Conservation (phyloP, 2,113 vertebrate species). For the Pelmatolapia mariae region DNA sequence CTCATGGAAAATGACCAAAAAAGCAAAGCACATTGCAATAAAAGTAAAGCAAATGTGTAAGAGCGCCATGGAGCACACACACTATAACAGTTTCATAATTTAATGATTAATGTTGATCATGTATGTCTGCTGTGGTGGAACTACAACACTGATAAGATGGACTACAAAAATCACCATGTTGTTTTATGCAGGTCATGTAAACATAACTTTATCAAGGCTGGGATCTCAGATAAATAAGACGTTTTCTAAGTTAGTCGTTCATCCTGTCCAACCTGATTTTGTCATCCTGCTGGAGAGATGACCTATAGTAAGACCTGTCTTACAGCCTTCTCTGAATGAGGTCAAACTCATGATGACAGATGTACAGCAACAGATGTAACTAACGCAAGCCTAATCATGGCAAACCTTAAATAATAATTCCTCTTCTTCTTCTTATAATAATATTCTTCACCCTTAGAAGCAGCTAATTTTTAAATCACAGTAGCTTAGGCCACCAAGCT, state of each 20-base stretch:
- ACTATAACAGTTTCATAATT: background rate
- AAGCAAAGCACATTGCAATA: background rate
- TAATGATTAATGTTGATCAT: background rate
- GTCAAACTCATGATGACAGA: background rate
- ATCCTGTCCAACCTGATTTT: background rate
- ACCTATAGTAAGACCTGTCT: background rate
- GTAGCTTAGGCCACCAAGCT: background rate
- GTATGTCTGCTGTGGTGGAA: background rate
- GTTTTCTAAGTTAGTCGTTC: background rate
- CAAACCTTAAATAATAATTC: rapidly evolving
- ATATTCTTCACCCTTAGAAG: background rate
- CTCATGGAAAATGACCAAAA: background rate
- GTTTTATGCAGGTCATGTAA: background rate
- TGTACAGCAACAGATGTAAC: background rate
- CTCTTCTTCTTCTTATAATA: too few species aligned
- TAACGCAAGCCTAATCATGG: rapidly evolving
- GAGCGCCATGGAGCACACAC: rapidly evolving
- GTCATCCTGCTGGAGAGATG: background rate
- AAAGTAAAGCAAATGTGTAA: background rate
- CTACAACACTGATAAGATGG: background rate
- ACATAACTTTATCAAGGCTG: background rate
- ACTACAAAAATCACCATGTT: background rate
- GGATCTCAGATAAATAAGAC: background rate
- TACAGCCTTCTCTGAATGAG: background rate
- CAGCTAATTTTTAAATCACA: background rate